Percentiles rank a stretch among this genome's conserved stretches.
phyloP scores from a whole-genome alignment of 2,888 invertebrate species.

The Glaucopsyche alexis region DNA sequence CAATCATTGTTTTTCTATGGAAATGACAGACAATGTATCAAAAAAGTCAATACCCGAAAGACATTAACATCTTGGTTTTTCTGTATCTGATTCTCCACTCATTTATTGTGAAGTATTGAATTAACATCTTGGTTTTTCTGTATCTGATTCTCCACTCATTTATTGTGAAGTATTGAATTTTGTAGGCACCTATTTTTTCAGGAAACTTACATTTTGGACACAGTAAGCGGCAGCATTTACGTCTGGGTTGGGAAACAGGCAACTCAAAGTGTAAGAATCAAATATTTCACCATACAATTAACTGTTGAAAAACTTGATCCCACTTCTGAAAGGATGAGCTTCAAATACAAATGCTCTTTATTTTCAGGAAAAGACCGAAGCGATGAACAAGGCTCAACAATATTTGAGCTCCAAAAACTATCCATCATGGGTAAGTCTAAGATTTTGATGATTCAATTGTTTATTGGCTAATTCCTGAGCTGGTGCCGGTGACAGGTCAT shows the following conservation, averaged over 20 bases:
- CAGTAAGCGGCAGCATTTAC: conserved; percentile 87
- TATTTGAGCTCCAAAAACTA: conserved; percentile 84
- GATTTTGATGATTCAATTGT: not conserved
- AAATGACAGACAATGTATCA: too few relatives aligned
- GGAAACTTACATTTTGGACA: conserved; percentile 91
- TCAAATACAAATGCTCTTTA: not conserved
- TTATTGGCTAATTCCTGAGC: too few relatives aligned
- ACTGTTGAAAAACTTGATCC: not conserved
- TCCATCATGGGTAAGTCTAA: conserved; percentile 84
- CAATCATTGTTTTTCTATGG: too few relatives aligned
- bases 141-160: too few relatives aligned
- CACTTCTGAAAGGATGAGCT: not conserved
- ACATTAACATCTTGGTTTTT: too few relatives aligned
- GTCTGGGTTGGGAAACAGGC: conserved; percentile 92
- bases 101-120: not conserved
- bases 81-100: too few relatives aligned
- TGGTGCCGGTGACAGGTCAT: too few relatives aligned
- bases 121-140: too few relatives aligned
- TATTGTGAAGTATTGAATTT: not conserved
- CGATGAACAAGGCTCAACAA: conserved; percentile 86
- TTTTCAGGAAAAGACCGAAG: conserved; percentile 84
- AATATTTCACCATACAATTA: not conserved
- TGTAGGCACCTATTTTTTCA: conserved; percentile 47
- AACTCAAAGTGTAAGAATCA: conserved; percentile 61
- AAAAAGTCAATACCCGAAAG: too few relatives aligned